Conservation (phyloP, 2,888 invertebrate species). For the Acleris literana region DNA sequence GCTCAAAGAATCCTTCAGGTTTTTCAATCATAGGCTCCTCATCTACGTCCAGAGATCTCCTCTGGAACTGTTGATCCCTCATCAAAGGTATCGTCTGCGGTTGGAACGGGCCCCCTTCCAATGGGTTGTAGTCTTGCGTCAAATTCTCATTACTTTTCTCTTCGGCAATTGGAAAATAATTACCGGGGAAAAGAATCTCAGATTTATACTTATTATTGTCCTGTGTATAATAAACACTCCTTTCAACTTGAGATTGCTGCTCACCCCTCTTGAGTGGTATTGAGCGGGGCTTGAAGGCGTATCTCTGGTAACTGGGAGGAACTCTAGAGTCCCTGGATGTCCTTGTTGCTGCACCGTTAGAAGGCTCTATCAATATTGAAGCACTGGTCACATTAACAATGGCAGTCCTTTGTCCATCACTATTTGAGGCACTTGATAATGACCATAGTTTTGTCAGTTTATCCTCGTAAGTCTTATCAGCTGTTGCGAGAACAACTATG, state of each 20-base stretch:
- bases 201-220: constrained; percentile 63
- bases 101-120: constrained; percentile 53
- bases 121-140: constrained; percentile 47
- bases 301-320: constrained; percentile 50
- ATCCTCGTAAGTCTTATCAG: constrained; percentile 61
- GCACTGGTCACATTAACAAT: constrained; percentile 70
- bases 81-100: constrained; percentile 71
- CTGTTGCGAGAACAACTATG: constrained; percentile 53
- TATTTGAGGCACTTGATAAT: constrained; percentile 55
- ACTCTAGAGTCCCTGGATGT: constrained; percentile 50
- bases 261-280: constrained; percentile 58
- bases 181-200: constrained; percentile 76
- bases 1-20: constrained; percentile 61
- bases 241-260: constrained; percentile 55
- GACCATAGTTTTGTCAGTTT: constrained; percentile 71
- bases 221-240: constrained; percentile 62
- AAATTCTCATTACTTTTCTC: constrained; percentile 65
- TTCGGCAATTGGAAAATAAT: constrained; percentile 78
- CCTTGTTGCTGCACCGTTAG: constrained; percentile 37
- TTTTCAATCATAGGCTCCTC: constrained; percentile 65
- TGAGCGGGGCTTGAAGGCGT: constrained; percentile 69
- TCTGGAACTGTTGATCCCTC: constrained; percentile 62
- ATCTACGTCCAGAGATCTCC: constrained; percentile 62
- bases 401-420: constrained; percentile 59
- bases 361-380: constrained; percentile 64